Conservation (phyloP, 2,888 invertebrate species). For the Meiosimyza decipiens region DNA sequence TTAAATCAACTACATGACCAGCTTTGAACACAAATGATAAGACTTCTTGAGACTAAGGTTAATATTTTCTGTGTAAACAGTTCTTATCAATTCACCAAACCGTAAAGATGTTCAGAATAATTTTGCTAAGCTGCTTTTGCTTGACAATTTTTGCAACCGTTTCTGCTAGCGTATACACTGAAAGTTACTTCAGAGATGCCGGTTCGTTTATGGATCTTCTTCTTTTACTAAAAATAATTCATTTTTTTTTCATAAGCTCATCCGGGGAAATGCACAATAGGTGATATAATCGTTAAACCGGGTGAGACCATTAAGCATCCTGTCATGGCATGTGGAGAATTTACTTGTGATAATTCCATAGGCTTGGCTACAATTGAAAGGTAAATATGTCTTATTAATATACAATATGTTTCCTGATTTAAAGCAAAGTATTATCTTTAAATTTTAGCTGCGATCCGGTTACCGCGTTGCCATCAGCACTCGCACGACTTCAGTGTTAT, state of each 20-base stretch:
- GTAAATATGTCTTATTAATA: constrained; percentile 12
- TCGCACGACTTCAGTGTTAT: constrained; percentile 37
- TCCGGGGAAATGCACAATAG: constrained; percentile 41
- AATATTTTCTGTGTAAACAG: too few relatives aligned
- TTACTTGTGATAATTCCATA: constrained; percentile 44
- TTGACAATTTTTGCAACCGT: neutral
- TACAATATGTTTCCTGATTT: too few relatives aligned
- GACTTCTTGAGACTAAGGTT: too few relatives aligned
- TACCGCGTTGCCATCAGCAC: constrained; percentile 40
- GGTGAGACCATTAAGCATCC: constrained; percentile 45
- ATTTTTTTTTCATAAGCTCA: neutral
- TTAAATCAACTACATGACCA: too few relatives aligned
- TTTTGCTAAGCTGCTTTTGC: neutral
- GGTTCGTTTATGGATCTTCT: neutral
- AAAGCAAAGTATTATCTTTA: too few relatives aligned
- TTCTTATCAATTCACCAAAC: too few relatives aligned
- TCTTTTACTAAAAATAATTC: too few relatives aligned
- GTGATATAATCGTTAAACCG: constrained; percentile 37
- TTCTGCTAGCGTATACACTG: neutral
- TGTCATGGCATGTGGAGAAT: constrained; percentile 40
- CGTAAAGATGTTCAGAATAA: constrained; percentile 5
- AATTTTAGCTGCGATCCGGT: constrained; percentile 42
- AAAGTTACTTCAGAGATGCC: constrained; percentile 11
- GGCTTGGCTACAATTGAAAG: constrained; percentile 45
- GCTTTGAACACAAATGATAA: too few relatives aligned